Evolutionary conservation across 2,888 invertebrate genomes (phyloP), one percentile per base, ranked within the genome.

Genomic region (Melieria picta): DNA sequence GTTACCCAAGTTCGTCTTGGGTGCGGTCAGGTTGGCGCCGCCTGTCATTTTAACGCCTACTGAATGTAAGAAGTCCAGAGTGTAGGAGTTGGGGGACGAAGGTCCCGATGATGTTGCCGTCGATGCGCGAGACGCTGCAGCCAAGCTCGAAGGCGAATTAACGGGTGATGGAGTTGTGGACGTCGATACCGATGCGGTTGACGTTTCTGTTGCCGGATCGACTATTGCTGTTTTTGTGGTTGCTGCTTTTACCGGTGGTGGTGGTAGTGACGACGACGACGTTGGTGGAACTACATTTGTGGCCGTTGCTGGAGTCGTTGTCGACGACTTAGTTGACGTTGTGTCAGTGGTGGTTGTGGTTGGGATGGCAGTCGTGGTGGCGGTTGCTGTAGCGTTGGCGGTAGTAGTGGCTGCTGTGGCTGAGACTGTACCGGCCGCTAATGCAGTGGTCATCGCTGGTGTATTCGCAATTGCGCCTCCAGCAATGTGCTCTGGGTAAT

Each of bases 61-160:
- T 16, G 81, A 80, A 76, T 83, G 82, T 67, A 84, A 75, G 73
- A 83, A 83, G 71, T 83, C 82, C 60, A 84, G 75, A 9, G 79
- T 76, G 75, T 83, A 83, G 5, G 82, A 80, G 71, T 76, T 77
- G 5, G 75, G 61, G 45, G 76, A 71, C 7, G 71, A 46, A 10
- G 67, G 58, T n/a, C 50, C 65, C 9, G 68, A 16, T 47, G 70
- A 57, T 13, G 72, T 50, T 60, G 65, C 11, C 45, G 69, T 71
- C 48, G 67, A 11, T 50, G 74, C 45, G 10, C 43, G 16, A 5
- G 73, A 57, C 7, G 74, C 46, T 10, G 65, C 5, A 63, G 68
- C 47, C 11, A 71, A 50, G 50, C 73, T 11, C 11, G 65, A 11
- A 7, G 45, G 64, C 48, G 69, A 4, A 7, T 57, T 68, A 42